Percentiles rank a stretch among this genome's conserved stretches.
Conservation (phyloP, 2,113 vertebrate species). For the Progne subis region DNA sequence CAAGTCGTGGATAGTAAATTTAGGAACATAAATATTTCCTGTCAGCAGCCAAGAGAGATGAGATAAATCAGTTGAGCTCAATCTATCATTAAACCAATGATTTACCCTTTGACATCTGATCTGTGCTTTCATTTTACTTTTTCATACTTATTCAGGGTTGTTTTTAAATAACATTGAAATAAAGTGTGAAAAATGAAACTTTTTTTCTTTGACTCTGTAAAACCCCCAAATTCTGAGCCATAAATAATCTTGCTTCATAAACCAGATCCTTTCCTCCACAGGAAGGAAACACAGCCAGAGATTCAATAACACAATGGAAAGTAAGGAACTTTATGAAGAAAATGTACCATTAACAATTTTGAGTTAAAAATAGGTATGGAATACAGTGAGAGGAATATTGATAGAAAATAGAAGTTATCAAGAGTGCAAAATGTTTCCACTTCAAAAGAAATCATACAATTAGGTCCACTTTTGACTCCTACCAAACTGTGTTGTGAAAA, state of each 20-base stretch:
- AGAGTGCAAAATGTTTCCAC: neutral
- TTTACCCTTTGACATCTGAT: neutral
- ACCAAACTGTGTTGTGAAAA: neutral
- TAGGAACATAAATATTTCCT: neutral
- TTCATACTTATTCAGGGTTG: neutral
- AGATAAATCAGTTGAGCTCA: neutral
- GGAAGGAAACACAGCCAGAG: neutral
- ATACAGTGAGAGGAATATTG: neutral
- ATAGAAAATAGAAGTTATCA: neutral
- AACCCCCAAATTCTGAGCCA: neutral
- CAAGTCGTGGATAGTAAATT: neutral
- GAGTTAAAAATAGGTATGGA: neutral
- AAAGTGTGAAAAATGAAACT: neutral
- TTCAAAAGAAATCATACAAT: neutral
- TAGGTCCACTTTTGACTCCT: neutral
- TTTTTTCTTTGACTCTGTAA: neutral
- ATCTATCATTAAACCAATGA: neutral
- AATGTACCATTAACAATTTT: accelerated
- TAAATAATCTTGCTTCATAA: neutral
- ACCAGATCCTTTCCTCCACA: neutral
- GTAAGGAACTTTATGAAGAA: neutral
- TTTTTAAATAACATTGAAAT: neutral
- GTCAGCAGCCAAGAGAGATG: neutral
- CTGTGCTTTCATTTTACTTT: neutral
- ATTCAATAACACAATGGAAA: neutral